phyloP scores from a whole-genome alignment of 2,797 vertebrate genomes.

The Leuciscus waleckii region DNA sequence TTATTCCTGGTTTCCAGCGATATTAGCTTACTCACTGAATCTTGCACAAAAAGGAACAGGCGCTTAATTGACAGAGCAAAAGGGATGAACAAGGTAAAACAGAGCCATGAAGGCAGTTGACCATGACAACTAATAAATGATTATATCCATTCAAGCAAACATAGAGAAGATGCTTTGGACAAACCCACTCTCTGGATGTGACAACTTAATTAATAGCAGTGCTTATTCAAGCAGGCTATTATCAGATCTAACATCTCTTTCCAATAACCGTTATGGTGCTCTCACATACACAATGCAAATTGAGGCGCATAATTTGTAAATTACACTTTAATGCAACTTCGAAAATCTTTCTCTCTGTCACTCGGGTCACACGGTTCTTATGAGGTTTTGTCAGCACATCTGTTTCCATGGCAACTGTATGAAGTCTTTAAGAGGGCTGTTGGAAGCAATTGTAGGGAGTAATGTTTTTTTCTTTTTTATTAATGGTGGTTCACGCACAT shows the following conservation, averaged over 20 bases:
- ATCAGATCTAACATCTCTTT: conserved; percentile 41
- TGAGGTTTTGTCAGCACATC: conserved; percentile 42
- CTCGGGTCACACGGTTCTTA: conserved; percentile 28
- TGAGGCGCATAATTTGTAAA: conserved; percentile 44
- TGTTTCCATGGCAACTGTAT: conserved; percentile 47
- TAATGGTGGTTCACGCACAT: not conserved
- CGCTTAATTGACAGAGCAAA: conserved; percentile 8
- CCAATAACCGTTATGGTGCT: conserved; percentile 31
- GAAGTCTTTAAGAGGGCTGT: conserved; percentile 21
- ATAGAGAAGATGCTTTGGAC: conserved; percentile 27
- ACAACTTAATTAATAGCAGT: conserved; percentile 45
- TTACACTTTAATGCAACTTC: conserved; percentile 46
- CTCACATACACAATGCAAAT: conserved; percentile 37
- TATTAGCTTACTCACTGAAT: conserved; percentile 22
- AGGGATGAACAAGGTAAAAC: not conserved
- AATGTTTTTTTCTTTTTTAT: not conserved
- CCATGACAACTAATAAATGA: conserved; percentile 40
- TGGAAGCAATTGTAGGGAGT: conserved; percentile 26
- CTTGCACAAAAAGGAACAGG: conserved; percentile 17
- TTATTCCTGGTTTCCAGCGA: conserved; percentile 13
- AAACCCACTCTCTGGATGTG: conserved; percentile 39
- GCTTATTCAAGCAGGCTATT: conserved; percentile 32
- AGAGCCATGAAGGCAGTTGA: conserved; percentile 30
- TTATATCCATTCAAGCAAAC: conserved; percentile 40
- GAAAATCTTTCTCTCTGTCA: conserved; percentile 17